Base-by-base conservation (phyloP, 2,113 vertebrate species). In the Elaphurus davidianus region DNA sequence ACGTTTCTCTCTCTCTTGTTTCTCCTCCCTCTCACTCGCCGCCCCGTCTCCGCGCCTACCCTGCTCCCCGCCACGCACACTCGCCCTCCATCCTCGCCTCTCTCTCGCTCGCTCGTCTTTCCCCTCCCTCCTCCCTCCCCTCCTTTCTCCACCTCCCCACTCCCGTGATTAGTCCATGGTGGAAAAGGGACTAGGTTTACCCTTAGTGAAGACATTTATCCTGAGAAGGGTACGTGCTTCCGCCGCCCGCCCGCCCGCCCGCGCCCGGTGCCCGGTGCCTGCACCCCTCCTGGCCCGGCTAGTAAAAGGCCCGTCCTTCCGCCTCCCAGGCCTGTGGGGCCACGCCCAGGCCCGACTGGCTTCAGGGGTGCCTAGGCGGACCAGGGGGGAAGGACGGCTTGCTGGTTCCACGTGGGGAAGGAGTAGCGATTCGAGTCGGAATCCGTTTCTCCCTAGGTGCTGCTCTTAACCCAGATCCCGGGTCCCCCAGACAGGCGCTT, bases 121-220 rank as follows among this genome's bases (percentile, higher is more conserved):
- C 62, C 84, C 30, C 30, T 40, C 30, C 84, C 36, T 67, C 60
- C 81, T 95, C 97, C 91, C 59, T 98, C 87, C 94, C 98, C 98
- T 94, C 97, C 88, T 52, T 40, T n/a, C 98, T 95, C 98, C 95
- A 98, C 83, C 99, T 98, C 98, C 97, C 40, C 99, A 98, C 99
- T 97, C 99, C 99, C 97, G 96, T 96, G 93, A 98, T 99, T 99
- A 99, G 99, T 99, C 98, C 99, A 99, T 99, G 99, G 99, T 99
- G 99, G 99, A 99, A 99, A 99, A 99, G 99, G 99, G 98, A 99
- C 99, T 99, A 99, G 99, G 99, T 99, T 99, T 99, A 99, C 99
- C 99, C 99, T 99, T 99, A 99, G 99, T 99, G 99, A 99, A 99
- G 99, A 99, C 99, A 99, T 99, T 99, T 99, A 99, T 99, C 99